Evolutionary conservation across 1,140 invertebrate genomes (phyloP).

Genomic region (Paralvinella palmiformis): DNA sequence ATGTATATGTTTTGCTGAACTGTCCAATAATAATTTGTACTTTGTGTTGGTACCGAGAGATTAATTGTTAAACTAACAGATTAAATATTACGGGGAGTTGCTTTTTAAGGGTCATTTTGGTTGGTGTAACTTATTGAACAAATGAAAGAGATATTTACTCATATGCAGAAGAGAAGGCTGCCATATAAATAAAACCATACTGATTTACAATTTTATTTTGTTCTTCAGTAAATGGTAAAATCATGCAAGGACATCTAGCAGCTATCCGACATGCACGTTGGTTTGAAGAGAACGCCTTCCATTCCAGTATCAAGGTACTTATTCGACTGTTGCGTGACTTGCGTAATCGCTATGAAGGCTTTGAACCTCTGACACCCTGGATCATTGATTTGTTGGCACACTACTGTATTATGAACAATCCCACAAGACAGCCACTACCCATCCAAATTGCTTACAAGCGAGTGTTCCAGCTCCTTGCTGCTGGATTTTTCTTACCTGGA

Average conservation of each 20-base stretch:
- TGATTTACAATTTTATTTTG: too few species aligned
- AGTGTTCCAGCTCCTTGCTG: conserved; percentile 68
- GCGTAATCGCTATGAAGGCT: conserved; percentile 77
- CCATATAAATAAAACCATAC: too few species aligned
- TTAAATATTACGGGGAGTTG: too few species aligned
- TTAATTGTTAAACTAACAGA: too few species aligned
- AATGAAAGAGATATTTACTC: too few species aligned
- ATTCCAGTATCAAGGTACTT: conserved; percentile 92
- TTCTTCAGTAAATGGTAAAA: conserved; percentile 71
- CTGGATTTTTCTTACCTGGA: conserved; percentile 91
- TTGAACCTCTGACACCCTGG: conserved; percentile 88
- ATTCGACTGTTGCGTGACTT: conserved; percentile 88
- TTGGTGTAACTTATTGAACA: too few species aligned
- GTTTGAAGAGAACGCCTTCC: conserved; percentile 98
- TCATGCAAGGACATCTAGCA: conserved; percentile 80
- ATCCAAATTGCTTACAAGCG: conserved; percentile 77
- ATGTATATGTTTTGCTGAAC: too few species aligned
- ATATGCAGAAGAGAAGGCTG: too few species aligned
- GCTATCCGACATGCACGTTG: conserved; percentile 90
- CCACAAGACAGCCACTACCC: conserved; percentile 81
- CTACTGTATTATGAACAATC: conserved; percentile 95
- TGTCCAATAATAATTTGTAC: too few species aligned
- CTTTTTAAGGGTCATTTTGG: too few species aligned
- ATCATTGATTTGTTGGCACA: conserved; percentile 91
- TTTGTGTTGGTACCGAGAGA: too few species aligned